phyloP scores from a whole-genome alignment of 1,140 invertebrate species.

The Chymomyza costata region DNA sequence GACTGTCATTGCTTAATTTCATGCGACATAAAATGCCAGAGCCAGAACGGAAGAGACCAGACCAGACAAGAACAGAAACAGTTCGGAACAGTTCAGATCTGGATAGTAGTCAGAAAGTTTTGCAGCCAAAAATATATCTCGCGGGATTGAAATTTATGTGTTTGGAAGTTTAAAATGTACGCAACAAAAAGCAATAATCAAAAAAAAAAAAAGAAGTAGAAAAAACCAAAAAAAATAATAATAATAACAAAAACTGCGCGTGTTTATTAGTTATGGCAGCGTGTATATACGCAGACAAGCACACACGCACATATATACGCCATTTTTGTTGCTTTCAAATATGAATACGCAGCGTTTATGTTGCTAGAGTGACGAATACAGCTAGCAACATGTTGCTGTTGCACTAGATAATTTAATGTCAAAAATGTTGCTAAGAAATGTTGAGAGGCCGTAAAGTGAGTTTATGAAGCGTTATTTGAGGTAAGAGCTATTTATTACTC shows the following conservation, averaged over 20 bases:
- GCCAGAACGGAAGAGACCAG: background rate
- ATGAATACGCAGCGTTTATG: too few relatives aligned
- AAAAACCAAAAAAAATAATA: too few relatives aligned
- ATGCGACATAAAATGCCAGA: conserved; percentile 51
- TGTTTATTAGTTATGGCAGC: conserved; percentile 65
- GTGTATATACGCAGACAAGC: too few relatives aligned
- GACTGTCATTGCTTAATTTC: conserved; percentile 60
- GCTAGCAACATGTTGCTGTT: too few relatives aligned
- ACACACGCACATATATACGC: too few relatives aligned
- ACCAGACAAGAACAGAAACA: background rate
- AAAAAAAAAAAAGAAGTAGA: conserved; percentile 34
- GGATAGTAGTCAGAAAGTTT: conserved; percentile 39
- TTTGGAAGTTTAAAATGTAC: conserved; percentile 45
- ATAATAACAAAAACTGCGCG: conserved; percentile 24
- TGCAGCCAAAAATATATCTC: conserved; percentile 44
- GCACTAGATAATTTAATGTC: too few relatives aligned
- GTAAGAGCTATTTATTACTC: too few relatives aligned
- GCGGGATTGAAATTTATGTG: conserved; percentile 68
- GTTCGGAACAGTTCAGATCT: conserved; percentile 1
- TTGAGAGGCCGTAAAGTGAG: too few relatives aligned
- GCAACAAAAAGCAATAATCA: conserved; percentile 9
- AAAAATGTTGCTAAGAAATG: too few relatives aligned
- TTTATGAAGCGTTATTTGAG: too few relatives aligned
- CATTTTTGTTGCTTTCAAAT: too few relatives aligned
- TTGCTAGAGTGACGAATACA: too few relatives aligned